Conservation (phyloP, 2,797 vertebrate genomes). For the Gambusia yucatana region DNA sequence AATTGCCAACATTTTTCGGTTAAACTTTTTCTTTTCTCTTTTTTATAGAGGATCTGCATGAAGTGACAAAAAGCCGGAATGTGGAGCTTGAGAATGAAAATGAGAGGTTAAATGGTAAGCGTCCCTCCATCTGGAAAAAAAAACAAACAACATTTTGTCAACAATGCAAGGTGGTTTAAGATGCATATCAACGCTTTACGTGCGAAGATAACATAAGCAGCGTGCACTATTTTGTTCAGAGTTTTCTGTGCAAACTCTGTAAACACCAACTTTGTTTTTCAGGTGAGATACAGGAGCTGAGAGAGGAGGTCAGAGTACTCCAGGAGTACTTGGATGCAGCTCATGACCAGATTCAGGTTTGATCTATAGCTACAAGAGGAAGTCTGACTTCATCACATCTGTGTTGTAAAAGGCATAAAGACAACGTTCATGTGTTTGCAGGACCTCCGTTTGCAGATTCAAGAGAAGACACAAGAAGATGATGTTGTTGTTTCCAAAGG, state of each 20-base stretch:
- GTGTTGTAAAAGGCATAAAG: neutral
- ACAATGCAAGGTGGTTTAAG: neutral
- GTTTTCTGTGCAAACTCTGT: neutral
- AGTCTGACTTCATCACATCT: neutral
- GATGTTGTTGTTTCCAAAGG: conserved; percentile 45
- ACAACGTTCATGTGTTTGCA: conserved; percentile 33
- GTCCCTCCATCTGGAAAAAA: neutral
- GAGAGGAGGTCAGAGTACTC: conserved; percentile 73
- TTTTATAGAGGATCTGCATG: conserved; percentile 77
- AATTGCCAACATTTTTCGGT: neutral
- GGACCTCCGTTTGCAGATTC: conserved; percentile 75
- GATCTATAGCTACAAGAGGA: neutral
- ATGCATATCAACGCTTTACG: neutral
- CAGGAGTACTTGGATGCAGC: conserved; percentile 81
- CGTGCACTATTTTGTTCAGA: neutral
- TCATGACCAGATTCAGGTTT: conserved; percentile 85
- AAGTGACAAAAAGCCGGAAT: conserved; percentile 75
- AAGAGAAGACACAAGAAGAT: conserved; percentile 58
- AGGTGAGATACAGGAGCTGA: conserved; percentile 80
- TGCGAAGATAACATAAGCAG: neutral
- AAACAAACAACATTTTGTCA: neutral
- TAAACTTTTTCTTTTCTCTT: conserved; percentile 3
- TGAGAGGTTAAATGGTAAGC: conserved; percentile 77
- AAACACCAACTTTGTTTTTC: conserved; percentile 14
- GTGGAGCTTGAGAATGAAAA: conserved; percentile 77